Percentiles rank a stretch among this genome's conserved stretches.
These are phyloP conservation scores for Heliconius hewitsoni DNA, from an alignment of 1,140 invertebrate species.

Conservation along the genomic window DNA sequence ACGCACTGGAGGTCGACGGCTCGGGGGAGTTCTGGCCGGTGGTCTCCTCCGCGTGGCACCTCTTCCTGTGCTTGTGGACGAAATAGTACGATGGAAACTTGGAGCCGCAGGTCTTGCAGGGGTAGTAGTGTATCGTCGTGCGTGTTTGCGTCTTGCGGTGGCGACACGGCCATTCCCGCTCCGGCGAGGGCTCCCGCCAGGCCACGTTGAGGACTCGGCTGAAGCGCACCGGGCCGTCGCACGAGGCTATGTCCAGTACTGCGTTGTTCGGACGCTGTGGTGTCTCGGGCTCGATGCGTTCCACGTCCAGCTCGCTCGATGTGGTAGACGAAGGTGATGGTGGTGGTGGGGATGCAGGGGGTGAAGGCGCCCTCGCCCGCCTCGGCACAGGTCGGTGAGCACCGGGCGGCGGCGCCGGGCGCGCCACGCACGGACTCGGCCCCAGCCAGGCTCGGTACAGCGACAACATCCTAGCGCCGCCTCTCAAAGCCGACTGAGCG, in stretches of 20 bases:
- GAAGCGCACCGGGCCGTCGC: constrained; percentile 93
- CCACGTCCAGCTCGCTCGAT: constrained; percentile 65
- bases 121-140: constrained; percentile 94
- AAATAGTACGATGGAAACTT: constrained; percentile 97
- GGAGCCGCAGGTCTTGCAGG: constrained; percentile 94
- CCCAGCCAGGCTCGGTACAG: constrained; percentile 86
- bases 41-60: constrained; percentile 88
- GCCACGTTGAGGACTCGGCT: constrained; percentile 70
- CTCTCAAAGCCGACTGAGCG: constrained; percentile 53
- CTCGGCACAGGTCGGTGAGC: constrained; percentile 68
- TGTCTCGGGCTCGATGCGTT: constrained; percentile 59
- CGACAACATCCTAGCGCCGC: constrained; percentile 80
- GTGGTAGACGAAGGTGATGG: constrained; percentile 58
- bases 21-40: constrained; percentile 54
- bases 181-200: constrained; percentile 71
- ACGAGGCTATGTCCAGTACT: constrained; percentile 91
- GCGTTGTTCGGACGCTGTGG: constrained; percentile 45
- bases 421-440: constrained; percentile 69
- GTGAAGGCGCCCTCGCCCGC: constrained; percentile 54
- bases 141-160: constrained; percentile 81
- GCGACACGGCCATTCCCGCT: constrained; percentile 79
- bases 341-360: constrained; percentile 60
- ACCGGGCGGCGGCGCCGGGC: constrained; percentile 73
- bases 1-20: constrained; percentile 57
- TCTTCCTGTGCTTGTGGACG: constrained; percentile 94